Conservation (phyloP, 2,888 invertebrate species). For the Torymus tubicola region DNA sequence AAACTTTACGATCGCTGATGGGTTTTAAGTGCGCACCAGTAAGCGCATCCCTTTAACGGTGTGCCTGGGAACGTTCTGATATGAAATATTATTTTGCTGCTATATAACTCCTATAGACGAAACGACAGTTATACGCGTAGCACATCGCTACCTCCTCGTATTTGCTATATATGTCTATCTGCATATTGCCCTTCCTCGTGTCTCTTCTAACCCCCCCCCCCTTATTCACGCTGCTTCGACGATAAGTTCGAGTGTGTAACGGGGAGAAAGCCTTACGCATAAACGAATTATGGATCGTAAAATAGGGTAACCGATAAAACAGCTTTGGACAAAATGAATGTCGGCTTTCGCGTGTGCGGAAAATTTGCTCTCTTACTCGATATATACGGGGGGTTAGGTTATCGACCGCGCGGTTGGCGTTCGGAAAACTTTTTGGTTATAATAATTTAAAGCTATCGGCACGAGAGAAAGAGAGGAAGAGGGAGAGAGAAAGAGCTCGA, state of each 20-base stretch:
- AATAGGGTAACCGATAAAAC: conserved; percentile 30
- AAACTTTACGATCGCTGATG: conserved; percentile 16
- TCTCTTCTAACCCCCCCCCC: too few species aligned
- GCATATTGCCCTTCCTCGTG: not conserved
- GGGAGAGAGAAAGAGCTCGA: too few species aligned
- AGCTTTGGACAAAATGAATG: conserved; percentile 8
- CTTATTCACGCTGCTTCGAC: not conserved
- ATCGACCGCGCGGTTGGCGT: not conserved
- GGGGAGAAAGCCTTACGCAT: not conserved
- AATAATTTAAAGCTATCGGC: conserved; percentile 23
- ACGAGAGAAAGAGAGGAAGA: not conserved
- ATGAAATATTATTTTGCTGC: conserved; percentile 27
- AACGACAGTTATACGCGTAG: not conserved
- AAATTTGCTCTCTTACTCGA: not conserved
- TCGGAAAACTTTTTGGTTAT: conserved; percentile 25
- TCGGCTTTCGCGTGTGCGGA: not conserved
- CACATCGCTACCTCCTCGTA: not conserved
- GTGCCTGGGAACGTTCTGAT: not conserved
- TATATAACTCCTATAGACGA: too few species aligned
- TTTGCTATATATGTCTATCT: not conserved
- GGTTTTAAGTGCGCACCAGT: not conserved
- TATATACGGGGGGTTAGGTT: not conserved
- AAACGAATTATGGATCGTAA: conserved; percentile 28
- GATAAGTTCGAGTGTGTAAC: conserved; percentile 15
- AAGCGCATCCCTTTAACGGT: conserved; percentile 7